These are phyloP conservation scores for Acipenser ruthenus DNA, from an alignment of 2,797 vertebrate genomes.

Conservation along the genomic window DNA sequence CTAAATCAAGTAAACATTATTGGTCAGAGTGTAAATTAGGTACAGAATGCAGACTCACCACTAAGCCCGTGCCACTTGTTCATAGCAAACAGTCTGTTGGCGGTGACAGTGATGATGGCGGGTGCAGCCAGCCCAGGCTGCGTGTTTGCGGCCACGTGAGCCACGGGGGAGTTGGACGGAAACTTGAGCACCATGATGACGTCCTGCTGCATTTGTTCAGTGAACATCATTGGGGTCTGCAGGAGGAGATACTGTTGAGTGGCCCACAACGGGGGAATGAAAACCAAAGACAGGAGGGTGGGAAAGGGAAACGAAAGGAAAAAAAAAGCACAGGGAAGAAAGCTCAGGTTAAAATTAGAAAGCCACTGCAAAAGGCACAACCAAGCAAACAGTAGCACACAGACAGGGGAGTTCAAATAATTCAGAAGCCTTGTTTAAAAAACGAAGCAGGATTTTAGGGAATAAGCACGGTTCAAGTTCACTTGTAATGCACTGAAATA, in stretches of 20 bases:
- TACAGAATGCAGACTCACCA: conserved; percentile 55
- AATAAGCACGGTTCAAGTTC: no score
- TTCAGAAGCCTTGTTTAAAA: no score
- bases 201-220: conserved; percentile 96
- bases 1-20: no score
- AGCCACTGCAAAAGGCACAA: conserved; percentile 3
- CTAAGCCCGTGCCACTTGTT: conserved; percentile 95
- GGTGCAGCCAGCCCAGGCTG: conserved; percentile 73
- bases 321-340: conserved; percentile 40
- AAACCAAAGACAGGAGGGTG: conserved; percentile 5
- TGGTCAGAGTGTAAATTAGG: not conserved
- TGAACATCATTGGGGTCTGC: conserved; percentile 98
- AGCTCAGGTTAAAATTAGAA: conserved; percentile 8
- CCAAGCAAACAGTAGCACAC: conserved; percentile 35
- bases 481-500: no score
- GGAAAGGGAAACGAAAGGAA: conserved; percentile 30
- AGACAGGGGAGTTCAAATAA: no score
- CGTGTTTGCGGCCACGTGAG: conserved; percentile 89
- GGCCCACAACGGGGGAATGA: conserved; percentile 24
- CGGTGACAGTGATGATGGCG: conserved; percentile 91
- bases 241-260: conserved; percentile 97
- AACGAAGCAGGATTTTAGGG: no score
- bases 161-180: conserved; percentile 93
- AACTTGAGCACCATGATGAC: conserved; percentile 99
- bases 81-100: conserved; percentile 87